Base-by-base conservation (phyloP, 2,113 vertebrate species). In the Salvelinus namaycush region DNA sequence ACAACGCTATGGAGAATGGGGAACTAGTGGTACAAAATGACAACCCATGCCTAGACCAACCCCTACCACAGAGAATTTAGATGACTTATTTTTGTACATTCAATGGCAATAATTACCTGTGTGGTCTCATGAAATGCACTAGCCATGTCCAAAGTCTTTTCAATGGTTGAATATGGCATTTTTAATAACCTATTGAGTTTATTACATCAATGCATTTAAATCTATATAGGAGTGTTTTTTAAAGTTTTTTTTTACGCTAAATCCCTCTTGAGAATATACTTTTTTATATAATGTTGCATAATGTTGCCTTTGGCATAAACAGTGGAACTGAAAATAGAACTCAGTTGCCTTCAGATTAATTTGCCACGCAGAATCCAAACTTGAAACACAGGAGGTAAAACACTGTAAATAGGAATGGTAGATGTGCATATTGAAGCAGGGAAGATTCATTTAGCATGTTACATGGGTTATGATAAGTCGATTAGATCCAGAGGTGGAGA, bases 281-380 rank as follows among this genome's bases (percentile, higher is more conserved):
- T 51, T 73, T 80, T 78, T 83, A 81, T 81, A 22, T 66, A 78
- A 81, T 48, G 22, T 24, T 29, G 60, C 60, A n/a, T 3, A 31
- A 31, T 77, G 71, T 70, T 60, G 81, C 88, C 83, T 73, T 75
- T 86, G 79, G 86, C 86, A 88, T 90, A 89, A 91, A 89, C 88
- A 92, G 29, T 76, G 73, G 8, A n/a, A 76, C 75, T 80, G 70
- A 74, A 87, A 89, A 82, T 83, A 87, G 79, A 88, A 81, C 48
- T 70, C 27, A 65, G 70, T 82, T 74, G 71, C 76, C 80, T 81
- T 78, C 66, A 68, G 79, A 86, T 85, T 85, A 84, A 87, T 88
- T 82, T 88, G 85, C 87, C 67, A 79, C 74, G 88, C 51, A 65
- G 76, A 83, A 81, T 77, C 72, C 54, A 73, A 84, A 76, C 71